Percentiles rank a stretch among this genome's conserved stretches.
phyloP scores from a whole-genome alignment of 2,888 invertebrate species.

The Ichneumon xanthorius region DNA sequence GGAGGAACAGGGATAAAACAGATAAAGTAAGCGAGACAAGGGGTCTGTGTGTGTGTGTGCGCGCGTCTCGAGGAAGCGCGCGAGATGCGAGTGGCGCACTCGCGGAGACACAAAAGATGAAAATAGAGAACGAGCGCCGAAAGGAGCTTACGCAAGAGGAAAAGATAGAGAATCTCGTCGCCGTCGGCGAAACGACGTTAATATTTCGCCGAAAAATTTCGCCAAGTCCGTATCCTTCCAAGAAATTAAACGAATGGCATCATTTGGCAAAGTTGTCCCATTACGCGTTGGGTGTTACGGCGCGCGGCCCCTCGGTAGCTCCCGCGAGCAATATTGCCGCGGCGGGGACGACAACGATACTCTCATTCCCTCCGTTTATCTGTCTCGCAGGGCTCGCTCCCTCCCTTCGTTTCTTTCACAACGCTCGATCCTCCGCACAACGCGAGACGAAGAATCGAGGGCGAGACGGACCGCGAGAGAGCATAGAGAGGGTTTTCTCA shows the following conservation, averaged over 20 bases:
- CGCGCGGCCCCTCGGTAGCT: constrained; percentile 53
- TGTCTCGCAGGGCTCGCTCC: constrained; percentile 28
- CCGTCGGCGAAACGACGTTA: constrained; percentile 71
- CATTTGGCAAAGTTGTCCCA: constrained; percentile 82
- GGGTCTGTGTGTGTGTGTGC: not conserved
- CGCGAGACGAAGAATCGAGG: constrained; percentile 49
- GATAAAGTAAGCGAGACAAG: constrained; percentile 9
- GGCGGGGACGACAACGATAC: constrained; percentile 54
- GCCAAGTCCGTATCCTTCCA: constrained; percentile 76
- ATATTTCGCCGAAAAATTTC: constrained; percentile 77
- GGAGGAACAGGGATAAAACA: not conserved
- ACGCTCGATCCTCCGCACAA: constrained; percentile 69
- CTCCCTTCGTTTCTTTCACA: constrained; percentile 40
- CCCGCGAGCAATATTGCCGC: constrained; percentile 74
- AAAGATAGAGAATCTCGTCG: constrained; percentile 53
- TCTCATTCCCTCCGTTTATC: constrained; percentile 65
- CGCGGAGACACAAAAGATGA: constrained; percentile 2
- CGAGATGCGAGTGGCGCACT: constrained; percentile 22
- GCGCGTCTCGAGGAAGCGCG: constrained; percentile 4
- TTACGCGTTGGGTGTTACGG: constrained; percentile 66
- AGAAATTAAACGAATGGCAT: constrained; percentile 82
- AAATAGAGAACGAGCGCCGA: constrained; percentile 12
- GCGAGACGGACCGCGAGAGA: constrained; percentile 7
- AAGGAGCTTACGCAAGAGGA: constrained; percentile 29
- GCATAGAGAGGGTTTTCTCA: constrained; percentile 2